These are phyloP conservation scores for Timandra comae DNA, from an alignment of 2,888 invertebrate species.

Conservation along the genomic window DNA sequence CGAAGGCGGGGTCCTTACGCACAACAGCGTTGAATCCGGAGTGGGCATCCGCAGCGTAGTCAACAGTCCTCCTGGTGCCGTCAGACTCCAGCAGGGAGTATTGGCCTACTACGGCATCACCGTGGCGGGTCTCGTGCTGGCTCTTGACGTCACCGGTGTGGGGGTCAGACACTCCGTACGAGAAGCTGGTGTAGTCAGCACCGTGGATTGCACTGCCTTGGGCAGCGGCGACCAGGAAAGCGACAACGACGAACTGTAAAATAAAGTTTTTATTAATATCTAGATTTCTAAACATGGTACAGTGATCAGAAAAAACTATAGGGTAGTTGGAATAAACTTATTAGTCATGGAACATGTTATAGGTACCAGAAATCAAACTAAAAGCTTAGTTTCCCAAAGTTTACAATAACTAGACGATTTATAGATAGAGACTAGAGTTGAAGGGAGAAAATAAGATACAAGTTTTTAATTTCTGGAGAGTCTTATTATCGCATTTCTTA, in stretches of 20 bases:
- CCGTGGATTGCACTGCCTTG: slow-evolving; percentile 60
- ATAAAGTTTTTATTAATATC: no score
- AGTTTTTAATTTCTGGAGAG: no score
- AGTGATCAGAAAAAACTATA: no score
- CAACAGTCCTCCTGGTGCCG: slow-evolving; percentile 79
- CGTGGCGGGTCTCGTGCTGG: slow-evolving; percentile 79
- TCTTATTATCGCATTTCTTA: no score
- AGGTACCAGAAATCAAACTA: no score
- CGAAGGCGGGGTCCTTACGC: slow-evolving; percentile 60
- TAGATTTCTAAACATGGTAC: no score
- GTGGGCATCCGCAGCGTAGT: slow-evolving; percentile 74
- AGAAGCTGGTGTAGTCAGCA: slow-evolving; percentile 62
- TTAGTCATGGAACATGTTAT: no score
- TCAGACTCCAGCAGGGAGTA: slow-evolving; percentile 76
- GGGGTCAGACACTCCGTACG: slow-evolving; percentile 66
- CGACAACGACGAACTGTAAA: slow-evolving; percentile 66
- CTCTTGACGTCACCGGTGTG: slow-evolving; percentile 70
- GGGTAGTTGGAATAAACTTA: no score
- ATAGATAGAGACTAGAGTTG: no score
- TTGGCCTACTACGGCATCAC: slow-evolving; percentile 78
- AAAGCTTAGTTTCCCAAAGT: no score
- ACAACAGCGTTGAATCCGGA: slow-evolving; percentile 77
- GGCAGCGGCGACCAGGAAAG: slow-evolving; percentile 62
- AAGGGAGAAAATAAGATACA: no score
- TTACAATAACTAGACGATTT: no score